Conservation (phyloP, 2,888 invertebrate genomes). For the Hemaris fuciformis region DNA sequence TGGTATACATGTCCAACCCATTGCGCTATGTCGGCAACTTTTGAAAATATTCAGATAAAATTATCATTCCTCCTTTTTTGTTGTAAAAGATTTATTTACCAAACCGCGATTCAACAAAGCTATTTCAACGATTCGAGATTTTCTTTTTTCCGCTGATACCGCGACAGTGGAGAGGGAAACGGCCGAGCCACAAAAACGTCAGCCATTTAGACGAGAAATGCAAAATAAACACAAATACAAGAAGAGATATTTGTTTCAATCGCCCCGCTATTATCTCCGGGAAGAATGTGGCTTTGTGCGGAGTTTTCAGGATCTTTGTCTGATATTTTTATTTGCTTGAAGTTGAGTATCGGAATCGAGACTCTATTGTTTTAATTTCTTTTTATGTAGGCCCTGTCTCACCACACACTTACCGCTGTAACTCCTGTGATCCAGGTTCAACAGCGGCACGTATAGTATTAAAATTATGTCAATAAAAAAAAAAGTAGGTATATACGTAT, state of each 20-base stretch:
- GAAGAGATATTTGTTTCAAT: background rate
- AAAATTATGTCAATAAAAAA: no score
- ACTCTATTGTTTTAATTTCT: background rate
- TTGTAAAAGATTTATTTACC: background rate
- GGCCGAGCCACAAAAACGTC: background rate
- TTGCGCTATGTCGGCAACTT: no score
- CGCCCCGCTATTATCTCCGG: background rate
- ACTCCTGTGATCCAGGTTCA: no score
- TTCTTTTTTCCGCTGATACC: background rate
- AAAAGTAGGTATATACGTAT: no score
- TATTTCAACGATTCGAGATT: background rate
- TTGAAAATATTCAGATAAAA: no score
- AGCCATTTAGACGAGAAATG: background rate
- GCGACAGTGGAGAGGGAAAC: background rate
- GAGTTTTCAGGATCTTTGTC: background rate
- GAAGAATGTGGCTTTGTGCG: background rate
- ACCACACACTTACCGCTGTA: no score
- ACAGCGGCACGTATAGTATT: no score
- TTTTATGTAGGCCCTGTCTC: no score
- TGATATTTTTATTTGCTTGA: background rate
- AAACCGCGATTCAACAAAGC: background rate
- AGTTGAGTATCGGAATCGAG: background rate
- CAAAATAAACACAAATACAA: constrained; percentile 1
- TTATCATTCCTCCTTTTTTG: background rate
- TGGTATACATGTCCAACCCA: no score